Base-by-base conservation (phyloP, 2,888 invertebrate genomes). In the Stictocephala bisonia region DNA sequence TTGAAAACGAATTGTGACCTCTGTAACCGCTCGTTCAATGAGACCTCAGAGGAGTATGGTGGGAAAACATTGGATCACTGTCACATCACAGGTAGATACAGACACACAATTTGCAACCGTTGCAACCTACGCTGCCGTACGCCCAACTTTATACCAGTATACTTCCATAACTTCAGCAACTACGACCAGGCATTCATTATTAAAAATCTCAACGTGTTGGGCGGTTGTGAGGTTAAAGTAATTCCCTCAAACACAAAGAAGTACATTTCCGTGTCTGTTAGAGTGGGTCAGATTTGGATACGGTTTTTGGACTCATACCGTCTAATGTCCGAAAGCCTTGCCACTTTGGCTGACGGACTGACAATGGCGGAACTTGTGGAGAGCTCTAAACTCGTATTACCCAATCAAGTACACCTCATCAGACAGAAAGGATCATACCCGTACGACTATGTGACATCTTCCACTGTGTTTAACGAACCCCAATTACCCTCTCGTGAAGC, bases 361-460 rank as follows among this genome's bases (percentile, higher is more conserved):
- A 1, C 3, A 4, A 6, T 13, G 2, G 56, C 3, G 4, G 27
- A 56, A 15, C 18, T 27, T 13, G 3, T 29, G 4, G 56, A 56
- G 31, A 56, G 56, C 22, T 56, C 56, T 3, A 56, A 56, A n/a
- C 56, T 56, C 18, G 56, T 56, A 13, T 3, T 3, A 15, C 4
- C 27, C 2, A 15, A 27, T n/a, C 13, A 56, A 15, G n/a, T 56
- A 1, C 29, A 56, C 15, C 18, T 56, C 6, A 29, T 56, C 27
- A 20, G 6, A 1, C 11, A 67, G 15, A 75, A 75, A 71, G 73
- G 73, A 3, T 50, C 67, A 11, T 73, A 69, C 53, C 71, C 67
- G 7, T 80, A 81, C 71, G 77, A 79, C 3, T 80, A 79, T 26
- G 69, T 80, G 22, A 51, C 68, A n/a, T 27, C 13, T 26, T 68